Evolutionary conservation across 2,113 vertebrate genomes (phyloP).

Genomic region (Labrus mixtus): DNA sequence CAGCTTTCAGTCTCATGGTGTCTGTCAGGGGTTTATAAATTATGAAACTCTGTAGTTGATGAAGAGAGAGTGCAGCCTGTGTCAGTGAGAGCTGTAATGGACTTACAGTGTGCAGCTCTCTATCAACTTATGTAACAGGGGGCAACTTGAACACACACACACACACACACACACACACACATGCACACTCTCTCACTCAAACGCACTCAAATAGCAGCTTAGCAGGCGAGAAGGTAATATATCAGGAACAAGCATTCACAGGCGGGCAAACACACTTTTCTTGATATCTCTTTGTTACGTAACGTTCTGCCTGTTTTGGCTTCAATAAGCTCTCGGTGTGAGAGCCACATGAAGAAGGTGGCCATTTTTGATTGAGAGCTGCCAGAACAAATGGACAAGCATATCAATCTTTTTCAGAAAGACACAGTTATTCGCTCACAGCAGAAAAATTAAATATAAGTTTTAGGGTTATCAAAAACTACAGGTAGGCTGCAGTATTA

Average conservation of each 20-base stretch:
- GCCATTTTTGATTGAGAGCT: conserved; percentile 24
- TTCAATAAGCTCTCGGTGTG: not conserved
- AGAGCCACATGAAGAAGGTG: conserved; percentile 1
- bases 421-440: too few relatives aligned
- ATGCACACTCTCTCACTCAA: too few relatives aligned
- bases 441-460: too few relatives aligned
- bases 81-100: conserved; percentile 44
- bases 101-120: conserved; percentile 38
- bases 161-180: not conserved
- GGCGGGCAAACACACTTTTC: conserved; percentile 5
- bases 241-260: conserved; percentile 2
- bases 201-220: not conserved
- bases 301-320: conserved; percentile 4
- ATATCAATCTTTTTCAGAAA: not conserved
- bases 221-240: conserved; percentile 8
- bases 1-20: not conserved
- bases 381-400: not conserved
- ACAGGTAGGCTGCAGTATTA: too few relatives aligned
- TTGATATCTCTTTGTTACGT: conserved; percentile 17
- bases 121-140: conserved; percentile 59
- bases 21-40: conserved; percentile 47
- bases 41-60: conserved; percentile 27
- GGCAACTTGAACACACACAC: not conserved
- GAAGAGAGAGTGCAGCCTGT: conserved; percentile 11
- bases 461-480: too few relatives aligned